These are phyloP conservation scores for Merodon equestris DNA, from an alignment of 2,888 invertebrate species.

Conservation along the genomic window DNA sequence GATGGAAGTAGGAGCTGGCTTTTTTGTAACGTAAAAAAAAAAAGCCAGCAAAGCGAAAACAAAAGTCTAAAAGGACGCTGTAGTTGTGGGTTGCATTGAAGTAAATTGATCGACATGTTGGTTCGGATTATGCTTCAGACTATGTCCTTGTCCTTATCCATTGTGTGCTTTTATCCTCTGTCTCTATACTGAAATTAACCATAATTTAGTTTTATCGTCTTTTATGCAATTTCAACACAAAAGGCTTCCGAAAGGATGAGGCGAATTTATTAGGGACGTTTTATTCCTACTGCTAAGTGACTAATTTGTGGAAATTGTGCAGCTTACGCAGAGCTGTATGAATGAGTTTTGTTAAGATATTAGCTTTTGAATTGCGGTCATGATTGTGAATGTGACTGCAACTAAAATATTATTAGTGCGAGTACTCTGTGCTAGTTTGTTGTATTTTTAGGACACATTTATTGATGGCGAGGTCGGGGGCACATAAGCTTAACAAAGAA, in stretches of 20 bases:
- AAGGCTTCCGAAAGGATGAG: not conserved
- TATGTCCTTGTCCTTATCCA: not conserved
- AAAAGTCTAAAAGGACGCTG: not conserved
- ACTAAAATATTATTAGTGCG: too few species aligned
- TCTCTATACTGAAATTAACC: conserved; percentile 10
- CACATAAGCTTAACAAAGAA: too few species aligned
- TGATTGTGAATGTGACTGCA: too few species aligned
- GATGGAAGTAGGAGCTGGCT: not conserved
- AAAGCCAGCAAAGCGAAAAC: too few species aligned
- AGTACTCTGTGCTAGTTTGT: too few species aligned
- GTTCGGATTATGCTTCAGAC: not conserved
- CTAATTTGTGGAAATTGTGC: conserved; percentile 13
- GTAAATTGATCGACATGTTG: conserved; percentile 43
- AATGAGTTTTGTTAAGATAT: too few species aligned
- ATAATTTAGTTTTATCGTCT: conserved; percentile 15
- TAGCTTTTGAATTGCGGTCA: too few species aligned
- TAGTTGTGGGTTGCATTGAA: conserved; percentile 19
- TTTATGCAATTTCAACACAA: conserved; percentile 17
- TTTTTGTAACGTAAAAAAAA: too few species aligned
- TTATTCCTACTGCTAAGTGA: conserved; percentile 9
- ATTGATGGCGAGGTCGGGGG: too few species aligned
- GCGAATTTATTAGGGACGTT: conserved; percentile 5
- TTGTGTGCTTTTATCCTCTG: conserved; percentile 3
- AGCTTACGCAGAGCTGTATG: too few species aligned
- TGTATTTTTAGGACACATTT: too few species aligned